Conservation (phyloP, 2,888 invertebrate genomes). For the Pimpla rufipes region DNA sequence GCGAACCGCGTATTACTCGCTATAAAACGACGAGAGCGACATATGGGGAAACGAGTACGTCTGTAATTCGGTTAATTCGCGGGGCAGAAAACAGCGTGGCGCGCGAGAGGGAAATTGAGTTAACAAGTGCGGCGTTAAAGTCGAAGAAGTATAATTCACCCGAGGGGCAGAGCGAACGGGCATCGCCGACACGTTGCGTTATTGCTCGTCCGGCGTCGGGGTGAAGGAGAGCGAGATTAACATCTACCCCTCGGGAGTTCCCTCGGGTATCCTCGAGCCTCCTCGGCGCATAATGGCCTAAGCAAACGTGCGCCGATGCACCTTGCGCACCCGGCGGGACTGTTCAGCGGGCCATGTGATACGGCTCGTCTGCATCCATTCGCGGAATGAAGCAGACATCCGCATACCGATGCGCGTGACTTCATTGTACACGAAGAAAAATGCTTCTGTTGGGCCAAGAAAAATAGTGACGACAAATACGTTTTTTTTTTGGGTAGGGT, state of each 20-base stretch:
- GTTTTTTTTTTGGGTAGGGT: too few relatives aligned
- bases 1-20: background rate
- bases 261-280: constrained; percentile 21
- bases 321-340: constrained; percentile 55
- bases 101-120: constrained; percentile 53
- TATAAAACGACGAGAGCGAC: background rate
- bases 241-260: constrained; percentile 65
- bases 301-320: constrained; percentile 54
- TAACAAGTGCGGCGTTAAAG: constrained; percentile 13
- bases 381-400: constrained; percentile 42
- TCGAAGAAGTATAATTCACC: constrained; percentile 36
- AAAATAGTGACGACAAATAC: too few relatives aligned
- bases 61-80: background rate
- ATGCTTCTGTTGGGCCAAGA: too few relatives aligned
- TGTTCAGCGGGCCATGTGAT: constrained; percentile 31
- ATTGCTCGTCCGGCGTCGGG: constrained; percentile 41
- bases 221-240: constrained; percentile 46
- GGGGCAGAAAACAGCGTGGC: background rate
- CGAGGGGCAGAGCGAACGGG: constrained; percentile 14
- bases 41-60: constrained; percentile 7
- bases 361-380: constrained; percentile 9
- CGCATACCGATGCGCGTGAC: constrained; percentile 49
- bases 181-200: constrained; percentile 39
- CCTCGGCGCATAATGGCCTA: constrained; percentile 18
- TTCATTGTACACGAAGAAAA: background rate